Conservation (phyloP, 2,888 invertebrate genomes). For the Parelbella ahira region DNA sequence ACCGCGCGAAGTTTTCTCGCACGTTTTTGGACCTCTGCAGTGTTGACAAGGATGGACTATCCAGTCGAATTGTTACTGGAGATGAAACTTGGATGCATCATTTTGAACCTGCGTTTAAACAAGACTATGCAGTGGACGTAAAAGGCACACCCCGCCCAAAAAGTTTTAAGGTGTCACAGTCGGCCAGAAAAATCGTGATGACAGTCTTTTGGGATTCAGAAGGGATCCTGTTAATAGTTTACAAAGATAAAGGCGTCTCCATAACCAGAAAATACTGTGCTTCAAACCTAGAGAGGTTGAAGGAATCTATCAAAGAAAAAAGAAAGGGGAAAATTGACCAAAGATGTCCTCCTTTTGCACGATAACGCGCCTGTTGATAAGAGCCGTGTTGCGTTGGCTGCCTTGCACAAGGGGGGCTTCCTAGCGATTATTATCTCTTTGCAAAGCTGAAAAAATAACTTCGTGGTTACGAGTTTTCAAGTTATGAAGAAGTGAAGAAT, state of each 20-base stretch:
- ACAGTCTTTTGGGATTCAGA: no score
- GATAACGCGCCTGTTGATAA: conserved; percentile 11
- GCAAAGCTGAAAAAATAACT: no score
- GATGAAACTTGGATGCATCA: conserved; percentile 36
- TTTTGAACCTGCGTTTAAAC: conserved; percentile 34
- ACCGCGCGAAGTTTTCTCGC: neutral
- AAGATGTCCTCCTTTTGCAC: neutral
- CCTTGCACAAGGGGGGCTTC: conserved; percentile 16
- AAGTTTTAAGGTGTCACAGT: no score
- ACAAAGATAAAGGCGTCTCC: no score
- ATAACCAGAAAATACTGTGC: neutral
- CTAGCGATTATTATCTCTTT: no score
- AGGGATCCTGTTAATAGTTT: no score
- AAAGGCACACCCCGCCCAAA: conserved; percentile 33
- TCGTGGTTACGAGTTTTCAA: no score
- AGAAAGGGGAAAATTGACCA: neutral
- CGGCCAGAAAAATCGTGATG: no score
- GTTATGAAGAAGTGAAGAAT: no score
- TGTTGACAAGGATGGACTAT: conserved; percentile 9
- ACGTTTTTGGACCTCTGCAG: conserved; percentile 13
- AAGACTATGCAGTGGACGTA: conserved; percentile 33
- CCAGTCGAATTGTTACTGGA: conserved; percentile 24
- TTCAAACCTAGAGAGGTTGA: neutral
- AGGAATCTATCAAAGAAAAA: neutral
- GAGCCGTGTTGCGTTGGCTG: conserved; percentile 17